These are phyloP conservation scores for Tragelaphus eurycerus DNA, from an alignment of 2,797 vertebrate genomes.

Conservation along the genomic window DNA sequence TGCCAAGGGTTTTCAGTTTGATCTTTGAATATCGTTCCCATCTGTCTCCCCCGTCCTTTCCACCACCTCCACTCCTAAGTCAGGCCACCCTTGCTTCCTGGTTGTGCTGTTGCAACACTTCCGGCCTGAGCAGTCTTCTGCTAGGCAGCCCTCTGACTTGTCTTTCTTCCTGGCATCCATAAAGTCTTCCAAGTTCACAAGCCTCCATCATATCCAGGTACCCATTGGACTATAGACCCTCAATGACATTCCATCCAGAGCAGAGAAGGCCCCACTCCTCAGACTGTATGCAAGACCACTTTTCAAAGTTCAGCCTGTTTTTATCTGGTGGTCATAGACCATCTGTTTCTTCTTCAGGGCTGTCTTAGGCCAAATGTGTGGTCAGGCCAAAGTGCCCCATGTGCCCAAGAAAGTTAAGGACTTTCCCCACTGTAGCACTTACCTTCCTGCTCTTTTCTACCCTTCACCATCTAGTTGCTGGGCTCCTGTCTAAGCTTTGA, in stretches of 20 bases:
- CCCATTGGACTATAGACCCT: not conserved
- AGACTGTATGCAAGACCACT: too few relatives aligned
- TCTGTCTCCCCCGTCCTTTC: not conserved
- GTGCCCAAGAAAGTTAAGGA: not conserved
- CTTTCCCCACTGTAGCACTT: not conserved
- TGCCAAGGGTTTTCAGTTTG: not conserved
- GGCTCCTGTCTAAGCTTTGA: not conserved
- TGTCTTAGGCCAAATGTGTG: not conserved
- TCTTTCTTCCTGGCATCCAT: not conserved
- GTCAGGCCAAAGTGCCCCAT: not conserved
- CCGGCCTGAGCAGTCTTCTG: not conserved
- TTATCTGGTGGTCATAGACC: not conserved
- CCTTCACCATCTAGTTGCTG: not conserved
- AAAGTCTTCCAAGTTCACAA: not conserved
- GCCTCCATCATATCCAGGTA: fast-evolving
- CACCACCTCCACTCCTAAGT: not conserved
- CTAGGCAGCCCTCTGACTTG: not conserved
- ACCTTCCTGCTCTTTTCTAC: not conserved
- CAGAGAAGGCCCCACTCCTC: not conserved
- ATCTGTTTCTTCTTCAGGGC: not conserved
- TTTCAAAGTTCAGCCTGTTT: not conserved
- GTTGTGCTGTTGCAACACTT: not conserved
- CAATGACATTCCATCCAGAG: not conserved
- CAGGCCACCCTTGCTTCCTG: not conserved
- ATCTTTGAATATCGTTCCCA: fast-evolving